Evolutionary conservation across 2,888 invertebrate genomes (phyloP).

Genomic region (Diabrotica balteata): DNA sequence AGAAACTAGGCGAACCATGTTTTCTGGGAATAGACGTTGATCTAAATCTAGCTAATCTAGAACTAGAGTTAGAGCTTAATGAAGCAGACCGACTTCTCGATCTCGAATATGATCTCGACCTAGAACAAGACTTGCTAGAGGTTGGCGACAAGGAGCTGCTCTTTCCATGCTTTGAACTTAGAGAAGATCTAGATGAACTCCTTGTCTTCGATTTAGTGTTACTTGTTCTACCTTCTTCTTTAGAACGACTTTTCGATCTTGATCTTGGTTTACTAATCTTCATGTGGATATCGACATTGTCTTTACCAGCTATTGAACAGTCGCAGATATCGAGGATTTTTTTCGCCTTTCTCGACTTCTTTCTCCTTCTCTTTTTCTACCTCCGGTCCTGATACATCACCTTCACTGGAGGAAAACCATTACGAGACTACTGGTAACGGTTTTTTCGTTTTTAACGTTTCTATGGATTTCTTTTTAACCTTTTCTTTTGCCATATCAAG

Average conservation of each 20-base stretch:
- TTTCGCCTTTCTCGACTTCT: slow-evolving; percentile 68
- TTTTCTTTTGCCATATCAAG: slow-evolving; percentile 33
- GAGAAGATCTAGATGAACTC: slow-evolving; percentile 64
- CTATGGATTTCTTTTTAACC: slow-evolving; percentile 24
- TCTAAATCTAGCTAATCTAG: slow-evolving; percentile 56
- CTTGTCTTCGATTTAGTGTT: slow-evolving; percentile 53
- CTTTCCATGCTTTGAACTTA: slow-evolving; percentile 37
- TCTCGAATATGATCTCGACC: slow-evolving; percentile 55
- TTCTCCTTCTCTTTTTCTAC: slow-evolving; percentile 63
- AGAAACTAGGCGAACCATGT: slow-evolving; percentile 92
- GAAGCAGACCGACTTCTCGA: slow-evolving; percentile 61
- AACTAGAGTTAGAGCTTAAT: slow-evolving; percentile 56
- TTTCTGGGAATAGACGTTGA: slow-evolving; percentile 84
- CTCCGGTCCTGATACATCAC: slow-evolving; percentile 61
- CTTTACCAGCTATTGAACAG: slow-evolving; percentile 57
- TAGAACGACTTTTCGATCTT: slow-evolving; percentile 49
- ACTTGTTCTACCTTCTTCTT: slow-evolving; percentile 23
- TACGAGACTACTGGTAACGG: slow-evolving; percentile 65
- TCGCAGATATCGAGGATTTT: slow-evolving; percentile 73
- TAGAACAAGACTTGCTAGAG: slow-evolving; percentile 50
- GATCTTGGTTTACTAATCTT: slow-evolving; percentile 43
- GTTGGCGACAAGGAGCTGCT: slow-evolving; percentile 44
- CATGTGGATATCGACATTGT: slow-evolving; percentile 45
- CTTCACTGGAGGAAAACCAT: slow-evolving; percentile 64
- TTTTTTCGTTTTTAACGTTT: slow-evolving; percentile 49